Conservation (phyloP, 2,113 vertebrate genomes). For the Amphilophus citrinellus region DNA sequence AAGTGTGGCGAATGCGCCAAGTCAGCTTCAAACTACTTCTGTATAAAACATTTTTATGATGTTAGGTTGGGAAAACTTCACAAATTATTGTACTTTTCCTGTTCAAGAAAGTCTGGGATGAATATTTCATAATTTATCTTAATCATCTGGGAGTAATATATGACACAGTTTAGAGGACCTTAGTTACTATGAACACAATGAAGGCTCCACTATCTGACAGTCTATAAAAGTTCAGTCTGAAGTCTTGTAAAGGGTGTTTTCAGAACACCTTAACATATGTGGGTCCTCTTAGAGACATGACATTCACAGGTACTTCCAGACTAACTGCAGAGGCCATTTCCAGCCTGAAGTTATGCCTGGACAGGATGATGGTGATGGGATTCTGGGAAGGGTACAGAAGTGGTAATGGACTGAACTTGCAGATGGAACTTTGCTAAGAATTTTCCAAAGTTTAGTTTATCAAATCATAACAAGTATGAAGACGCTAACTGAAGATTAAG, state of each 20-base stretch:
- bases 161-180: slow-evolving; percentile 62
- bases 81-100: background rate
- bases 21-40: background rate
- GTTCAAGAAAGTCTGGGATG: background rate
- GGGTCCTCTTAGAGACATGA: background rate
- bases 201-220: slow-evolving; percentile 42
- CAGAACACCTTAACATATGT: background rate
- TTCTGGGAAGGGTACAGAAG: background rate
- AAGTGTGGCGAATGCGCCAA: background rate
- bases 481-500: background rate
- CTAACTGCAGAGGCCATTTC: background rate
- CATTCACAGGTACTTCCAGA: slow-evolving; percentile 1
- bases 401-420: slow-evolving; percentile 46
- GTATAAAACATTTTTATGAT: background rate
- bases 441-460: background rate
- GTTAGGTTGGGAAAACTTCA: background rate
- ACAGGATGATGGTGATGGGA: background rate
- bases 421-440: slow-evolving; percentile 18
- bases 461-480: background rate
- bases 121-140: slow-evolving; percentile 22
- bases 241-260: slow-evolving; percentile 36
- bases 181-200: slow-evolving; percentile 38
- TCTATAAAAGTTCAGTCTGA: slow-evolving; percentile 41
- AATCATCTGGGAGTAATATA: slow-evolving; percentile 59
- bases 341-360: background rate